phyloP scores from a whole-genome alignment of 2,113 vertebrate genomes.

The Haemorhous mexicanus region DNA sequence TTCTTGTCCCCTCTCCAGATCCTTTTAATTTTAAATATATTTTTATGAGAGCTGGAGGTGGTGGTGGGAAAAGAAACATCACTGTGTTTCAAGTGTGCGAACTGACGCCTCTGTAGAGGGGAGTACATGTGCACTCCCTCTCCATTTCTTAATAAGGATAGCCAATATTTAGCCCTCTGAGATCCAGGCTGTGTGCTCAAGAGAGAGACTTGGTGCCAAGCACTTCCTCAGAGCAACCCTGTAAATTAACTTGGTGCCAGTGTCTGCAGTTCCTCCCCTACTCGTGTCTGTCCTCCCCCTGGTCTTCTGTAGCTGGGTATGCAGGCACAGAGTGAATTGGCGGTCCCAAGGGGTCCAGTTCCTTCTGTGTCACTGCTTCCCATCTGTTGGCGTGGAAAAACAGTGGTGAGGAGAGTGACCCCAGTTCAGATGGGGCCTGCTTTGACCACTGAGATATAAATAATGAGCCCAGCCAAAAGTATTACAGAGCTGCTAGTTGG shows the following conservation, averaged over 20 bases:
- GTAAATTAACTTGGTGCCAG: background rate
- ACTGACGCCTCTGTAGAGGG: background rate
- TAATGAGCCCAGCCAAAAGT: background rate
- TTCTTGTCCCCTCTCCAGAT: background rate
- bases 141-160: background rate
- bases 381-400: background rate
- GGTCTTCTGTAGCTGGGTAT: background rate
- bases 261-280: background rate
- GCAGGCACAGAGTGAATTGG: background rate
- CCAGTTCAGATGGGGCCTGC: background rate
- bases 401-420: background rate
- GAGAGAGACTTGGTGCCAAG: background rate
- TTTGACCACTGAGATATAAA: background rate
- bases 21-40: background rate
- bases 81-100: background rate
- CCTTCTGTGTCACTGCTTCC: background rate
- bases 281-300: fast-evolving
- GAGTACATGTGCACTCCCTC: background rate
- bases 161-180: background rate
- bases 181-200: background rate
- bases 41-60: background rate
- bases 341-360: background rate
- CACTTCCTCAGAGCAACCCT: background rate
- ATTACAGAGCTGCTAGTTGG: background rate
- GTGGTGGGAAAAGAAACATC: background rate